Conservation (phyloP, 1,140 invertebrate genomes). For the Bombyx mori region ASM3026992v2 NC_085134.1:8360501-8361000, state of each 20-base stretch:
- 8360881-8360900: conserved; percentile 19
- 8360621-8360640: conserved; percentile 7
- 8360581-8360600: conserved; percentile 3
- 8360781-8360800: conserved; percentile 8
- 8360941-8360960: conserved; percentile 17
- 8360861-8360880: conserved; percentile 17
- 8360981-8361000: conserved; percentile 21
- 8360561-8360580: conserved; percentile 4
- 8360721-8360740: conserved; percentile 9
- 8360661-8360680: conserved; percentile 9
- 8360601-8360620: conserved; percentile 5
- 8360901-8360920: conserved; percentile 14
- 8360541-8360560: not conserved
- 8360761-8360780: conserved; percentile 11
- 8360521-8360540: conserved; percentile 3
- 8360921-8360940: conserved; percentile 14
- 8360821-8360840: conserved; percentile 17
- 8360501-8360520: not conserved
- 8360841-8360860: conserved; percentile 12
- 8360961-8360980: conserved; percentile 14
- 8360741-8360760: conserved; percentile 8
- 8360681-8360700: conserved; percentile 7
- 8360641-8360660: not conserved
- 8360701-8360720: conserved; percentile 12
- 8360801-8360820: conserved; percentile 12